Base-by-base conservation (phyloP, 2,888 invertebrate genomes). In the Melanchra persicariae region DNA sequence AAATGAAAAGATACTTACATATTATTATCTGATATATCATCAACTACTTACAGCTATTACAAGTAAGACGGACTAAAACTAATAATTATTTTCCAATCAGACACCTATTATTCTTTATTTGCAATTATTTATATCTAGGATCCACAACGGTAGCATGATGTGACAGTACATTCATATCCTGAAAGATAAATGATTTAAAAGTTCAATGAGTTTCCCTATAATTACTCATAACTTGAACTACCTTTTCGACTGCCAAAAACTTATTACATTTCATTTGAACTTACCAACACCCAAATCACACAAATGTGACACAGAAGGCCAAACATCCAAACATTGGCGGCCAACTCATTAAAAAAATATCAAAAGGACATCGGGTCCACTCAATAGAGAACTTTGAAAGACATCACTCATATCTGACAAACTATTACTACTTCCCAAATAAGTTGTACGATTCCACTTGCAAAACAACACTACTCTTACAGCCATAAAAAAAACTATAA, bases 381-480 rank as follows among this genome's bases (percentile, higher is more conserved):
- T 73, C 54, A n/a, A 51, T 59, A 45, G 45, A 51, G 59, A 62
- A 78, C 51, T 74, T 79, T 17, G 15, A 17, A 19, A 62, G 74
- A 57, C 74, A 63, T 81, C 74, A 71, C 74, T 52, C 52, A 58
- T 64, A 47, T 67, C 70, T 66, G 47, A 59, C 74, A 60, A 74
- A 78, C 71, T 78, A 70, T 81, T 80, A 79, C 69, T 65, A 64
- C 72, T 69, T 65, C 24, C 63, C 69, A 64, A 79, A 79, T 62
- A 72, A 61, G 57, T 72, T 45, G 30, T 22, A 55, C 45, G 52
- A 72, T 69, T 80, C 49, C 10, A 49, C 54, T 71, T 63, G 49
- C 30, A 19, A 67, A 72, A 60, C 76, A 58, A 69, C 12, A 58
- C 9, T 52, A 12, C 9, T 10, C 19, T 45, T 24, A 17, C 10